Conservation (phyloP, 2,113 vertebrate genomes). For the Lates calcarifer region DNA sequence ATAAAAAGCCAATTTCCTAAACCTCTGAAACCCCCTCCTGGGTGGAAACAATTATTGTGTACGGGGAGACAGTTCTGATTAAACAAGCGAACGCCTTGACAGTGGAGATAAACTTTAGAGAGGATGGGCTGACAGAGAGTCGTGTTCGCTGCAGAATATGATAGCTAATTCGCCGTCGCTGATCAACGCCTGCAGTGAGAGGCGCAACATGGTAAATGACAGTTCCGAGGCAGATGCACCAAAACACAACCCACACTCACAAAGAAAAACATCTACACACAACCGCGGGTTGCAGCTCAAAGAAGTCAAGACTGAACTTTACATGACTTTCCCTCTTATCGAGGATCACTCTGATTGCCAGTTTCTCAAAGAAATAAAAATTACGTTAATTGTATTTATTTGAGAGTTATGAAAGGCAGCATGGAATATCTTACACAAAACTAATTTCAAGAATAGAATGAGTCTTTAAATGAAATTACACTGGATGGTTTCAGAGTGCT, state of each 20-base stretch:
- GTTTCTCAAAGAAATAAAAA: constrained; percentile 36
- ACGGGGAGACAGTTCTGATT: constrained; percentile 69
- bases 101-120: constrained; percentile 72
- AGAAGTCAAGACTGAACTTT: constrained; percentile 53
- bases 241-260: constrained; percentile 2
- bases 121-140: constrained; percentile 58
- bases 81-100: constrained; percentile 69
- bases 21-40: constrained; percentile 70
- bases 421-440: constrained; percentile 25
- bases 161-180: constrained; percentile 54
- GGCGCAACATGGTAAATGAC: constrained; percentile 43
- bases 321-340: constrained; percentile 39
- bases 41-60: constrained; percentile 74
- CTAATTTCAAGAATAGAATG: constrained; percentile 53
- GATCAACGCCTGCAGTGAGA: constrained; percentile 61
- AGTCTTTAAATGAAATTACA: constrained; percentile 40
- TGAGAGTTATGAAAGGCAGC: constrained; percentile 22
- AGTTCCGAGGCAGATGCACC: constrained; percentile 19
- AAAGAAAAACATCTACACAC: neutral
- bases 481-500: constrained; percentile 11
- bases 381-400: constrained; percentile 56
- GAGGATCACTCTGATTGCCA: constrained; percentile 17
- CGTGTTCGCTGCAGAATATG: constrained; percentile 47
- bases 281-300: neutral
- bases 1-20: constrained; percentile 78